These are phyloP conservation scores for Danio aesculapii DNA, from an alignment of 2,797 vertebrate genomes.

Conservation along the genomic window DNA sequence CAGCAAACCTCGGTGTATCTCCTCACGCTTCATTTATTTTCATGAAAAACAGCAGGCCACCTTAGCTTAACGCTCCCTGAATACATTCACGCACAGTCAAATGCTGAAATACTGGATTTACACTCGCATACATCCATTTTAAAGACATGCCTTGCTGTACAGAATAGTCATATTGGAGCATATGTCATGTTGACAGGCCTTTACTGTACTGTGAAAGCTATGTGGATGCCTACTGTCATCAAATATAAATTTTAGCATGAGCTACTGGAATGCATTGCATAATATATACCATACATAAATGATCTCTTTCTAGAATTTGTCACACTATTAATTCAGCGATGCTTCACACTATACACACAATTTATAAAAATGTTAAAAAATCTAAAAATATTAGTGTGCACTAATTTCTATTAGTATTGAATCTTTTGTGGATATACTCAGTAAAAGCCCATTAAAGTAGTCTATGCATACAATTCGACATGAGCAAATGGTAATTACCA, in stretches of 20 bases:
- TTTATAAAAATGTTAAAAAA: too few relatives aligned
- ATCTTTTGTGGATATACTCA: too few relatives aligned
- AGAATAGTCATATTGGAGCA: background rate
- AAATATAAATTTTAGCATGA: conserved; percentile 14
- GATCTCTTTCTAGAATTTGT: background rate
- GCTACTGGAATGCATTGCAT: background rate
- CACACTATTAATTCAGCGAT: background rate
- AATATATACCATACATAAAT: background rate
- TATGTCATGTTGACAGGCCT: conserved; percentile 25
- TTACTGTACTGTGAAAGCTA: conserved; percentile 28
- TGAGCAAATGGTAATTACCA: too few relatives aligned
- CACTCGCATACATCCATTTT: conserved; percentile 16
- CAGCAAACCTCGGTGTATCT: conserved; percentile 15
- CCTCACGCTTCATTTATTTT: conserved; percentile 38
- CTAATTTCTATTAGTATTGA: too few relatives aligned
- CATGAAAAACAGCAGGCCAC: conserved; percentile 41
- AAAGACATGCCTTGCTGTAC: conserved; percentile 28
- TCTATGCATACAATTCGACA: too few relatives aligned
- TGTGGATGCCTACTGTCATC: background rate
- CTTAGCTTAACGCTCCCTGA: background rate
- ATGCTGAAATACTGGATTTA: conserved; percentile 27
- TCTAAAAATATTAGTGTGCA: too few relatives aligned
- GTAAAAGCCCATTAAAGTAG: too few relatives aligned
- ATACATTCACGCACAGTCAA: conserved; percentile 23
- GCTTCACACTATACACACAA: background rate